Base-by-base conservation (phyloP, 2,797 vertebrate species). In the Numenius phaeopus region DNA sequence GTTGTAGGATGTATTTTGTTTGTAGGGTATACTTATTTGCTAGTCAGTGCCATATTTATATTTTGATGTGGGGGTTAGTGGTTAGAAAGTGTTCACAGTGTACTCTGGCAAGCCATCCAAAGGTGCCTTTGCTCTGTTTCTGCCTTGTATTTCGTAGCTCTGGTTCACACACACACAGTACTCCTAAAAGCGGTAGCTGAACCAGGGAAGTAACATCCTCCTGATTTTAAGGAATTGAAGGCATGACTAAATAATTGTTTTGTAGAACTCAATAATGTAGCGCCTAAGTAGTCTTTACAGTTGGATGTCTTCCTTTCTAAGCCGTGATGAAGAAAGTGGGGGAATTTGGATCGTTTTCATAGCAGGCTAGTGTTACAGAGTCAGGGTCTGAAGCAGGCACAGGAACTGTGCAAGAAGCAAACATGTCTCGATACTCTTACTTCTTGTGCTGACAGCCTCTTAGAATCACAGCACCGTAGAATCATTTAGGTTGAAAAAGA, bases 11-110 rank as follows among this genome's bases (percentile, higher is more conserved):
- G 54, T 92, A 42, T 90, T 94, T 96, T 91, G 79, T 93, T 95
- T 58, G 54, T 42, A 82, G 80, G 80, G 27, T 93, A 1, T 91
- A 89, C 95, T 96, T 96, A 39, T 96, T 87, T 96, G 50, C 67
- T 77, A 10, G 23, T 24, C 70, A 34, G 26, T 73, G 70, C 29
- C 40, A 5, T 71, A 9, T 84, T 96, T 95, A 5, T 71, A 9
- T 84, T 96, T 95, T 88, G 86, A 27, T 76, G 73, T 79, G 54
- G 5, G 27, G 34, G 11, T 47, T 65, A 29, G 47, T 40, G 71
- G 69, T 83, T 84, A 79, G 66, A 23, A 42, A n/a, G 42, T 27
- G 40, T 15, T 84, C 75, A 23, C 57, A 16, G 34, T 34, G 47
- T 54, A 9, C 27, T 81, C 62, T 65, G 81, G n/a, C n/a, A 59